Evolutionary conservation across 64 coral and sea anemone species (phyloP), one percentile per base, ranked within the genome.

Genomic region (Cladopsammia gracilis): DNA sequence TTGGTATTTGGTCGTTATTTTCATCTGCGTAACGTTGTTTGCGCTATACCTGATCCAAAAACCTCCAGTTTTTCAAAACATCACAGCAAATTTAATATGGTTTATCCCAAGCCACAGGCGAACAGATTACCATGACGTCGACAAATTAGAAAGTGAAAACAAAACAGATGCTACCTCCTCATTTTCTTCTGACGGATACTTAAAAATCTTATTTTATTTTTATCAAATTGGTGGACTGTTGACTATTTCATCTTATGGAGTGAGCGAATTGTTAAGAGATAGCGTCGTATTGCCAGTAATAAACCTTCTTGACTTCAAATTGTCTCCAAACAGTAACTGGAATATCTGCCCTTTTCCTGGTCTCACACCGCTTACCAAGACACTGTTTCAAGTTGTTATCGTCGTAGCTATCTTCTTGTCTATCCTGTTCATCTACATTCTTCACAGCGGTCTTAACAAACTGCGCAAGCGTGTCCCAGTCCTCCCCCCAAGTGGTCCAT

Each of bases 161-260:
- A 18, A 74, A 51, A 3, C 6, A 14, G 14, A 42, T 13, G n/a
- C n/a, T n/a, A n/a, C n/a, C n/a, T n/a, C n/a, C n/a, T n/a, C n/a
- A n/a, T n/a, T n/a, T n/a, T n/a, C n/a, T n/a, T 75, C 72, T 3
- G 2, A 75, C 19, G 91, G 82, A 58, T 93, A 64, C 48, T 52
- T 87, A 16, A 93, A 93, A 73, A 87, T 86, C 48, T 18, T 93
- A 0, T 93, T 93, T 54, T 93, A 93, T 64, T 93, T 93, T 66
- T 93, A 93, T 69, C 91, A 93, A 22, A n/a, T 93, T 13, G 91
- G 70, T 6, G 59, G 56, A 20, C 46, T 93, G 8, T 58, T 93
- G 23, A 46, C 74, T 3, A 47, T 76, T 42, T 69, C 70, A 15
- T 68, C 58, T 7, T 74, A 87, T 8, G 48, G 62, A 24, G 48